Evolutionary conservation across 2,888 invertebrate genomes (phyloP).

Genomic region (Hypsopygia costalis): DNA sequence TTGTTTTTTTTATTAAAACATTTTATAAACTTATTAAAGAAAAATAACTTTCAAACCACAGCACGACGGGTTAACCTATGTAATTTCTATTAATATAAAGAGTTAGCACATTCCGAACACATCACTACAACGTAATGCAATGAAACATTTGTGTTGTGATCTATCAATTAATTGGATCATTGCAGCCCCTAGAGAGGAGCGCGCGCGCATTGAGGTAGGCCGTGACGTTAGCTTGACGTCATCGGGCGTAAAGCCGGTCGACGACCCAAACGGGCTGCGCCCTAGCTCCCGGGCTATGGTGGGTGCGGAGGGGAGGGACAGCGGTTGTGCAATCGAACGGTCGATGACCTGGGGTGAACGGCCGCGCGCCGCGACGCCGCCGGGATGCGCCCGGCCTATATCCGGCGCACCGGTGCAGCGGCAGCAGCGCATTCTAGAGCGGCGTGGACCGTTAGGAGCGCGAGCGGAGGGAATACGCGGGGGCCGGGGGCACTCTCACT

Average conservation of each 20-base stretch:
- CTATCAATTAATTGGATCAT: constrained; percentile 54
- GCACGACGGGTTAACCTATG: too few species aligned
- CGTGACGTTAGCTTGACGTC: constrained; percentile 78
- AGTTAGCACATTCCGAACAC: too few species aligned
- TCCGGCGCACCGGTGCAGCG: constrained; percentile 79
- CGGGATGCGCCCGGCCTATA: constrained; percentile 81
- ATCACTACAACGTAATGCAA: too few species aligned
- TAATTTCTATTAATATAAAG: too few species aligned
- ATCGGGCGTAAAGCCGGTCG: constrained; percentile 64
- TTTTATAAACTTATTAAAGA: too few species aligned
- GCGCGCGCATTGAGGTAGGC: constrained; percentile 81
- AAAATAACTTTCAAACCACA: too few species aligned
- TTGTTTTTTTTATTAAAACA: too few species aligned
- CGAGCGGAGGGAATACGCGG: constrained; percentile 46
- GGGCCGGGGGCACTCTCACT: constrained; percentile 78
- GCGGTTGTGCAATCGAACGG: constrained; percentile 77
- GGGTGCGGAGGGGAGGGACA: constrained; percentile 42
- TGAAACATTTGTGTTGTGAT: constrained; percentile 18
- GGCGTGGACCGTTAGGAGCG: constrained; percentile 77
- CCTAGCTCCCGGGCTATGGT: constrained; percentile 58
- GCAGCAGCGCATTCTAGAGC: constrained; percentile 78
- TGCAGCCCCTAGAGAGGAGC: constrained; percentile 74
- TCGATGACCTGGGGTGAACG: constrained; percentile 77
- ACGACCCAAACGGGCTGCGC: constrained; percentile 56
- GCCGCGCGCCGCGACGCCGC: constrained; percentile 72